Evolutionary conservation across 2,797 vertebrate genomes (phyloP).

Genomic region (Gymnopithys bicolor): DNA sequence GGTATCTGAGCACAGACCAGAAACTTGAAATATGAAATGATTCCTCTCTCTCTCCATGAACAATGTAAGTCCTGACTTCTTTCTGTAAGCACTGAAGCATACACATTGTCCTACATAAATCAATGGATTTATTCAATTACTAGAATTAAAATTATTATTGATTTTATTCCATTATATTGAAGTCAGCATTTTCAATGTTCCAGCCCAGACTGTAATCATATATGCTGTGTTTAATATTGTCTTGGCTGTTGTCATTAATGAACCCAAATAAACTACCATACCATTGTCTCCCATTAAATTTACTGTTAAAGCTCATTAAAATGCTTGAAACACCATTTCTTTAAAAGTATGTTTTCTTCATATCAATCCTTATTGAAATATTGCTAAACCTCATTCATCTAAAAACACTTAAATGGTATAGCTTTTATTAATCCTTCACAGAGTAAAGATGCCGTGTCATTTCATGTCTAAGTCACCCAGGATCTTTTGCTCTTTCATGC

Average conservation of each 20-base stretch:
- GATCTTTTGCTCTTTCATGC: background rate
- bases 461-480: background rate
- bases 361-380: background rate
- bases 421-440: background rate
- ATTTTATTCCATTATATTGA: background rate
- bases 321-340: background rate
- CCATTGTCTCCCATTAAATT: background rate
- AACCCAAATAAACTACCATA: background rate
- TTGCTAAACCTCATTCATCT: background rate
- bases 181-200: background rate
- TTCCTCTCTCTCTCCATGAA: background rate
- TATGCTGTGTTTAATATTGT: background rate
- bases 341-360: background rate
- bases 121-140: background rate
- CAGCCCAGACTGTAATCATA: background rate
- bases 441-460: background rate
- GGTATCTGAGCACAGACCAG: background rate
- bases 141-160: background rate
- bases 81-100: background rate
- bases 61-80: background rate
- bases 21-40: background rate
- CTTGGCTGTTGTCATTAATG: background rate
- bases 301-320: background rate
- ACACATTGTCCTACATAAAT: background rate
- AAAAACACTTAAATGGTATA: background rate